phyloP scores from a whole-genome alignment of 2,888 invertebrate genomes.

The Ormyrus pomaceus region DNA sequence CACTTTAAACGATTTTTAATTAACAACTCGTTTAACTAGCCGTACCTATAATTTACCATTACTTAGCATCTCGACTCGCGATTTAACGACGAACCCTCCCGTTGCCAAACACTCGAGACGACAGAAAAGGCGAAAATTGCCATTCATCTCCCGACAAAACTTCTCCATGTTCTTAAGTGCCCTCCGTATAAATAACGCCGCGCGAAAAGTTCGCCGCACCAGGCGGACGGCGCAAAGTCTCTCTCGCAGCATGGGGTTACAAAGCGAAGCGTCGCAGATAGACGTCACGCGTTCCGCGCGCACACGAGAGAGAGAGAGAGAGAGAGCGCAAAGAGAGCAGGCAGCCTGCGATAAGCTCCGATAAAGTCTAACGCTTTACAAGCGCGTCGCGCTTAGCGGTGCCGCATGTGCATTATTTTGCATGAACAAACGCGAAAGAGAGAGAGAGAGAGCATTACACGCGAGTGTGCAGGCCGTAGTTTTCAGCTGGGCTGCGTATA shows the following conservation, averaged over 20 bases:
- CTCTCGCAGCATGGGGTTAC: constrained; percentile 32
- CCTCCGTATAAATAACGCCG: constrained; percentile 1
- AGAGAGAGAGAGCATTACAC: background rate
- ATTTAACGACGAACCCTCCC: too few relatives aligned
- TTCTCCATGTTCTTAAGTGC: constrained; percentile 36
- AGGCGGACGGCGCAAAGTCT: background rate
- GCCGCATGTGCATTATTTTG: constrained; percentile 11
- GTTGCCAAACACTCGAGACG: too few relatives aligned
- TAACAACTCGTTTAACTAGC: too few relatives aligned
- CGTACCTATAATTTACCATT: too few relatives aligned
- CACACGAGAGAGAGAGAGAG: background rate
- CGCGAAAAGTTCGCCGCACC: background rate
- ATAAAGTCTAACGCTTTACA: constrained; percentile 24
- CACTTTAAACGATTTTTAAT: too few relatives aligned
- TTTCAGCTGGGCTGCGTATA: background rate
- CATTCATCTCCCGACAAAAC: background rate
- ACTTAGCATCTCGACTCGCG: too few relatives aligned
- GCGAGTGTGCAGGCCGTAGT: background rate
- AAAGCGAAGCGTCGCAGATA: background rate
- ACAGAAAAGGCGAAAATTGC: too few relatives aligned
- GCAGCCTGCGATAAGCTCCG: constrained; percentile 26
- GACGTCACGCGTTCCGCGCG: constrained; percentile 1
- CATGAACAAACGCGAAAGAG: background rate
- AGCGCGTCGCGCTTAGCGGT: background rate
- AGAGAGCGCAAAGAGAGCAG: background rate